phyloP scores from a whole-genome alignment of 2,113 vertebrate genomes.

The Prionailurus viverrinus region DNA sequence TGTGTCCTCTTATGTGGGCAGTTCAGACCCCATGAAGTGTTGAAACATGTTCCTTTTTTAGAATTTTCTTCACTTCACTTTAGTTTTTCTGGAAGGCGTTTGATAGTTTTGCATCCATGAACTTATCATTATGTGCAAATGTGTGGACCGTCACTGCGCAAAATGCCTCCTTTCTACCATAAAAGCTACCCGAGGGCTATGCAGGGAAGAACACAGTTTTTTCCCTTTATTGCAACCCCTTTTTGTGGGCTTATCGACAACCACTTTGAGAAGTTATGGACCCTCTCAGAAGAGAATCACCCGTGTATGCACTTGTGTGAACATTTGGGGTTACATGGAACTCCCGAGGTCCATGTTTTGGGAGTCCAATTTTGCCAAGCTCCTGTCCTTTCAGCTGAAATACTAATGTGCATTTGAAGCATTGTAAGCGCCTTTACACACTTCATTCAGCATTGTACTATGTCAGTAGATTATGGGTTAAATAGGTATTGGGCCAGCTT shows the following conservation, averaged over 20 bases:
- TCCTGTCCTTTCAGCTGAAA: neutral
- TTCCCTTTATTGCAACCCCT: neutral
- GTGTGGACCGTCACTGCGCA: neutral
- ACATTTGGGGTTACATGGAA: neutral
- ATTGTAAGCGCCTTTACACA: neutral
- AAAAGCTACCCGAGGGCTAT: neutral
- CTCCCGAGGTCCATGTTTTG: neutral
- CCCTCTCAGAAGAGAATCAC: neutral
- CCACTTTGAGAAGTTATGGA: neutral
- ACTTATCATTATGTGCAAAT: neutral
- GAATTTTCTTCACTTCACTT: neutral
- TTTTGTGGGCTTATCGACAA: neutral
- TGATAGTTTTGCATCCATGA: neutral
- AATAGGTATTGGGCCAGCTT: neutral
- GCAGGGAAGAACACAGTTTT: neutral
- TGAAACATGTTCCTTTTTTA: neutral
- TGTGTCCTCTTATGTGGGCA: neutral
- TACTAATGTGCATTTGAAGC: neutral
- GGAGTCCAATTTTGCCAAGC: neutral
- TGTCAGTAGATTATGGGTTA: neutral
- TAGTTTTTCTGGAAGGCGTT: slow-evolving; percentile 20
- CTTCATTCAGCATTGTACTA: neutral
- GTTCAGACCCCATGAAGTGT: neutral
- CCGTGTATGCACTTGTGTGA: neutral
- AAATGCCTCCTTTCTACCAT: neutral